Conservation (phyloP, 2,797 vertebrate species). For the Bradypus variegatus region DNA sequence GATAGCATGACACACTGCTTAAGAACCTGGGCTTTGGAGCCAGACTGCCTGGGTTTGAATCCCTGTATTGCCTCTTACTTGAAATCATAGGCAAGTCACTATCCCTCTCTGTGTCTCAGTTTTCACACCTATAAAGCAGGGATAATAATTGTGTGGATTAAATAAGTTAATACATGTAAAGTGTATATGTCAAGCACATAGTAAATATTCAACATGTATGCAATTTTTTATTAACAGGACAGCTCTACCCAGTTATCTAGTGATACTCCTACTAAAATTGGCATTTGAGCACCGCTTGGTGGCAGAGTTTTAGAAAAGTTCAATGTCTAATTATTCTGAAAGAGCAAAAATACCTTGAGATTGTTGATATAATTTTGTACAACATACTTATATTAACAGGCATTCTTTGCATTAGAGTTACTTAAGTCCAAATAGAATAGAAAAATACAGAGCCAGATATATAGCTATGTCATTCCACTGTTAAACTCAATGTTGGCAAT, state of each 20-base stretch:
- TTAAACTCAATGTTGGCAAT: slow-evolving; percentile 14
- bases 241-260: not conserved
- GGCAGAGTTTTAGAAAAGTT: slow-evolving; percentile 13
- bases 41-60: not conserved
- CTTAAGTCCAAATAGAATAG: not conserved
- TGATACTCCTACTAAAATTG: not conserved
- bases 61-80: not conserved
- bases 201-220: not conserved
- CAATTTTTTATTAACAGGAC: not conserved
- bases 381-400: not conserved
- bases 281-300: slow-evolving; percentile 1
- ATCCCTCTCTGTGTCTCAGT: not conserved
- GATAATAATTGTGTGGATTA: not conserved
- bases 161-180: slow-evolving; percentile 10
- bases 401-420: not conserved
- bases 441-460: not conserved
- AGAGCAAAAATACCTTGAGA: not conserved
- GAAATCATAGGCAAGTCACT: not conserved
- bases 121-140: not conserved
- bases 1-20: not conserved
- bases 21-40: not conserved
- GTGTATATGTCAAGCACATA: not conserved
- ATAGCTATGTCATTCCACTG: not conserved
- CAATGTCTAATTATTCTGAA: slow-evolving; percentile 8
- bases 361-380: not conserved